These are phyloP conservation scores for Lissonota sp. DNA, from an alignment of 2,888 invertebrate species.

Conservation along the genomic window DNA sequence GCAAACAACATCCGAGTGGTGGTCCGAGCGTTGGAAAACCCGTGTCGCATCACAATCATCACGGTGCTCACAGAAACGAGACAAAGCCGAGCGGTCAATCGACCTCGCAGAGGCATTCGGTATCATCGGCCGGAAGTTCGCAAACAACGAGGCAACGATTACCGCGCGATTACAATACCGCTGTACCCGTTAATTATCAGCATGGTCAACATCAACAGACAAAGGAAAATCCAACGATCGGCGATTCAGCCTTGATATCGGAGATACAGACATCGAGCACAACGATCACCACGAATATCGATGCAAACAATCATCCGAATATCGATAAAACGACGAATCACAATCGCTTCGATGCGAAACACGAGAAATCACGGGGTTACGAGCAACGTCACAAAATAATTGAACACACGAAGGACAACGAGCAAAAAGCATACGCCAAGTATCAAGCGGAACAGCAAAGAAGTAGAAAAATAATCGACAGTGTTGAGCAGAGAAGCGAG, in stretches of 20 bases:
- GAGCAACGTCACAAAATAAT: conserved; percentile 76
- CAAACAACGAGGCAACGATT: conserved; percentile 74
- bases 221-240: conserved; percentile 29
- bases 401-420: conserved; percentile 72
- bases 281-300: background rate
- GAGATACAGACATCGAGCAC: background rate
- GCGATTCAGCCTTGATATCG: background rate
- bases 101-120: conserved; percentile 77
- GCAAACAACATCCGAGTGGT: conserved; percentile 79
- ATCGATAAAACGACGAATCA: conserved; percentile 63
- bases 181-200: conserved; percentile 58
- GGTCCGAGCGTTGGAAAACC: conserved; percentile 68
- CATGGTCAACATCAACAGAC: conserved; percentile 69
- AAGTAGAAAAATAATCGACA: conserved; percentile 67
- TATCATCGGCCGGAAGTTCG: conserved; percentile 40
- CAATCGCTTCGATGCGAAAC: conserved; percentile 69
- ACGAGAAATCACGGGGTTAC: conserved; percentile 71
- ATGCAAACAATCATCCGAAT: conserved; percentile 39
- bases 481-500: conserved; percentile 77
- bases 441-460: conserved; percentile 69
- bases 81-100: conserved; percentile 65
- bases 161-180: conserved; percentile 72
- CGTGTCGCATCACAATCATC: conserved; percentile 77
- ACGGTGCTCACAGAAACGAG: conserved; percentile 71
- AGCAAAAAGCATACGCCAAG: conserved; percentile 75